Conservation (phyloP, 2,888 invertebrate species). For the Galerucella pusilla region DNA sequence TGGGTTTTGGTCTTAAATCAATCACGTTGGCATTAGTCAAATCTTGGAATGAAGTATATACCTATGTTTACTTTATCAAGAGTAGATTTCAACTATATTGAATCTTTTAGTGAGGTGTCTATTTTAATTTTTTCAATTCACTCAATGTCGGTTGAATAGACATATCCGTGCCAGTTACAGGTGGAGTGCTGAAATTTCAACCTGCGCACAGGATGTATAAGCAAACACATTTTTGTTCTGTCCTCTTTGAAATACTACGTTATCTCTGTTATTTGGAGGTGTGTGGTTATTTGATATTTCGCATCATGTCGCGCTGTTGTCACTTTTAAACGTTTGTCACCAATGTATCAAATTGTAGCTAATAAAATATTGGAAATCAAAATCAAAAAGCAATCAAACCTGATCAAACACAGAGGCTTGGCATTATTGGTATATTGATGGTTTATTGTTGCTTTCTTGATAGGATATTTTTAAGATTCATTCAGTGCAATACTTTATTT, state of each 20-base stretch:
- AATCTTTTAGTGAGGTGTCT: not conserved
- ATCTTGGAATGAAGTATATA: too few relatives aligned
- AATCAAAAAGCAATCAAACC: not conserved
- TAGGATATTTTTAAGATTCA: too few relatives aligned
- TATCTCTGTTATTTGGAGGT: conserved; percentile 36
- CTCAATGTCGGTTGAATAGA: not conserved
- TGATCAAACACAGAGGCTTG: not conserved
- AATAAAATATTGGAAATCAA: not conserved
- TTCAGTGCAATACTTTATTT: too few relatives aligned
- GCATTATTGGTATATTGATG: too few relatives aligned
- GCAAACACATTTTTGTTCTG: conserved; percentile 31
- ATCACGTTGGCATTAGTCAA: too few relatives aligned
- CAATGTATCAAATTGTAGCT: not conserved
- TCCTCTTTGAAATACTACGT: conserved; percentile 23
- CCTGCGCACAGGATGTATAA: conserved; percentile 39
- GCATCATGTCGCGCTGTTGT: conserved; percentile 24
- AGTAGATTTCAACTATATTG: too few relatives aligned
- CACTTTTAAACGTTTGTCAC: not conserved
- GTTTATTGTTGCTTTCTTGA: too few relatives aligned
- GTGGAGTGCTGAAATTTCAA: conserved; percentile 39
- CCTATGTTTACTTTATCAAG: too few relatives aligned
- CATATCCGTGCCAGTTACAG: conserved; percentile 35
- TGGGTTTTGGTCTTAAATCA: too few relatives aligned
- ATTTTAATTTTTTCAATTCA: not conserved
- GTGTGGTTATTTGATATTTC: conserved; percentile 39